Conservation (phyloP, 2,797 vertebrate species). For the Todus mexicanus region DNA sequence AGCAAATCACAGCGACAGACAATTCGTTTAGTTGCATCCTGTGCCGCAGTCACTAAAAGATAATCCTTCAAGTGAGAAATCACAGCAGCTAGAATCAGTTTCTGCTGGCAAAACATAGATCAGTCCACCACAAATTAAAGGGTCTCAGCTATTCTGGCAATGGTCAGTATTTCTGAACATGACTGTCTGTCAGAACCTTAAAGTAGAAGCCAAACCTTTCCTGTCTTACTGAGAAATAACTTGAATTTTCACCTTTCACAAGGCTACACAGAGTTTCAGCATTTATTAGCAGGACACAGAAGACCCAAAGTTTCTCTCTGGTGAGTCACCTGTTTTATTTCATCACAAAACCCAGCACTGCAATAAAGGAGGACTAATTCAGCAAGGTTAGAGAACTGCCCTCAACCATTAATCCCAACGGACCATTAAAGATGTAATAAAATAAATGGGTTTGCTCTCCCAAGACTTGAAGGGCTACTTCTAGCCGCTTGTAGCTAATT, state of each 20-base stretch:
- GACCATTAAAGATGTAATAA: slow-evolving; percentile 7
- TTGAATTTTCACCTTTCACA: background rate
- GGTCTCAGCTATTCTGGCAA: background rate
- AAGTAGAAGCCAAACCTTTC: background rate
- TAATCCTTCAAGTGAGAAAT: background rate
- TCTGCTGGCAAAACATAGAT: background rate
- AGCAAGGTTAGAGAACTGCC: background rate
- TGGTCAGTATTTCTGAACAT: background rate
- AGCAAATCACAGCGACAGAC: background rate
- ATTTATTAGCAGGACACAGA: background rate
- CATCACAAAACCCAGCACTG: background rate
- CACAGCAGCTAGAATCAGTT: background rate
- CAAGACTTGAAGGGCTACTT: background rate
- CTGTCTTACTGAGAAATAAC: background rate
- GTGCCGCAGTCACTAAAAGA: background rate
- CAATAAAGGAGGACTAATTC: background rate
- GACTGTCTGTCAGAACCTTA: background rate
- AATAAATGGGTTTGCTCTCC: background rate
- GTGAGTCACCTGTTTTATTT: background rate
- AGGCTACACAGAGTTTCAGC: background rate
- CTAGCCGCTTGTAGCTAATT: background rate
- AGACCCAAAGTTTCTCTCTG: background rate
- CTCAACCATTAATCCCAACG: background rate
- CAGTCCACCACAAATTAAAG: background rate
- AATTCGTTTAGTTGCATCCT: background rate